Evolutionary conservation across 1,140 invertebrate species (phyloP).

Genomic region (Planococcus citri): DNA sequence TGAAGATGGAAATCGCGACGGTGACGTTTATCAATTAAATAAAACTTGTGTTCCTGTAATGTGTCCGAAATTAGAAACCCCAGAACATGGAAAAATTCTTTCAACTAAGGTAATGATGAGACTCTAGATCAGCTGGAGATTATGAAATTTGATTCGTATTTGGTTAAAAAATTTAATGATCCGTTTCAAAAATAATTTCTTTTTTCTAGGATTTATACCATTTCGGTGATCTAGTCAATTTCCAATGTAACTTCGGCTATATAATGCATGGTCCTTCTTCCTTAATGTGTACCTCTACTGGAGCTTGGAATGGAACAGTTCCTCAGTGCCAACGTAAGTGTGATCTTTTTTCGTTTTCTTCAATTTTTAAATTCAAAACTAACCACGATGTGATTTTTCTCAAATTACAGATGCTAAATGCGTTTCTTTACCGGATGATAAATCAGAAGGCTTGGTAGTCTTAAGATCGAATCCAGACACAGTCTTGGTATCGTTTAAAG

Average conservation of each 20-base stretch:
- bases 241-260: conserved; percentile 92
- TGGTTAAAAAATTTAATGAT: not conserved
- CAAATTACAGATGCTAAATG: conserved; percentile 73
- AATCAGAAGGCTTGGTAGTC: conserved; percentile 67
- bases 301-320: conserved; percentile 83
- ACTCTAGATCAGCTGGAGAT: not conserved
- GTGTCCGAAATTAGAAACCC: conserved; percentile 65
- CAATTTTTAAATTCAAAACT: conserved; percentile 23
- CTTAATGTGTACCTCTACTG: conserved; percentile 76
- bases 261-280: conserved; percentile 73
- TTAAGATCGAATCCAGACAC: conserved; percentile 60
- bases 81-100: conserved; percentile 79
- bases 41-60: conserved; percentile 90
- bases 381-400: not conserved
- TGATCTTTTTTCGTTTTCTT: not conserved
- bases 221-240: conserved; percentile 79
- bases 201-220: conserved; percentile 52
- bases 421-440: conserved; percentile 76
- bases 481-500: conserved; percentile 71
- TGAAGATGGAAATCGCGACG: conserved; percentile 75
- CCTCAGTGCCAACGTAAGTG: conserved; percentile 81
- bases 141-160: too few species aligned
- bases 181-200: not conserved
- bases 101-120: conserved; percentile 50
- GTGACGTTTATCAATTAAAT: conserved; percentile 79